phyloP scores from a whole-genome alignment of 2,888 invertebrate species.

The Norana najaformis region DNA sequence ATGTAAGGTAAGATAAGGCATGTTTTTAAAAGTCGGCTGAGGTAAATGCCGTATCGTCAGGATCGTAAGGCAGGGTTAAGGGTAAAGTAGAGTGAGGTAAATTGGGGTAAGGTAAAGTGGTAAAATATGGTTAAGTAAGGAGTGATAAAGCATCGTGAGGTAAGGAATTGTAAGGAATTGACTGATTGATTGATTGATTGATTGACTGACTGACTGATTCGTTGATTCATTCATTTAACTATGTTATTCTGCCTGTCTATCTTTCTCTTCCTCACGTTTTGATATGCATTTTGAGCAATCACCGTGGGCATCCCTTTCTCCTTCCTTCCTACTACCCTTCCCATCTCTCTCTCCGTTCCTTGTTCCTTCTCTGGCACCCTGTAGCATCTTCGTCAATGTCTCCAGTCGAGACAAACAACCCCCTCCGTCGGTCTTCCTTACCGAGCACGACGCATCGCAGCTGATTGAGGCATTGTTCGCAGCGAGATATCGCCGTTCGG shows the following conservation, averaged over 20 bases:
- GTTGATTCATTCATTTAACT: not conserved
- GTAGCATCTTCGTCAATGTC: not conserved
- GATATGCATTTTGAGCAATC: no score
- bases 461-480: slow-evolving; percentile 39
- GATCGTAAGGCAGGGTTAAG: no score
- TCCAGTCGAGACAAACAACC: not conserved
- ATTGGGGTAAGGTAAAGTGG: no score
- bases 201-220: no score
- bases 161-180: not conserved
- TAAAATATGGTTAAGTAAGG: no score
- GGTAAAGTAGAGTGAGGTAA: no score
- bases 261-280: not conserved
- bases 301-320: not conserved
- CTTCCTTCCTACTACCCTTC: not conserved
- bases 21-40: no score
- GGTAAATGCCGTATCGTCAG: no score
- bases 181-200: not conserved
- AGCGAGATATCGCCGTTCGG: slow-evolving; percentile 43
- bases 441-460: slow-evolving; percentile 33
- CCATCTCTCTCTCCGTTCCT: not conserved
- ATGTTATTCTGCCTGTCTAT: not conserved
- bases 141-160: no score
- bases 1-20: no score
- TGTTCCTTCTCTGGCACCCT: not conserved
- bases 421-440: slow-evolving; percentile 24